Evolutionary conservation across 92 coral and sea anemone species (phyloP).

Genomic region (Phymanthus crucifer): DNA sequence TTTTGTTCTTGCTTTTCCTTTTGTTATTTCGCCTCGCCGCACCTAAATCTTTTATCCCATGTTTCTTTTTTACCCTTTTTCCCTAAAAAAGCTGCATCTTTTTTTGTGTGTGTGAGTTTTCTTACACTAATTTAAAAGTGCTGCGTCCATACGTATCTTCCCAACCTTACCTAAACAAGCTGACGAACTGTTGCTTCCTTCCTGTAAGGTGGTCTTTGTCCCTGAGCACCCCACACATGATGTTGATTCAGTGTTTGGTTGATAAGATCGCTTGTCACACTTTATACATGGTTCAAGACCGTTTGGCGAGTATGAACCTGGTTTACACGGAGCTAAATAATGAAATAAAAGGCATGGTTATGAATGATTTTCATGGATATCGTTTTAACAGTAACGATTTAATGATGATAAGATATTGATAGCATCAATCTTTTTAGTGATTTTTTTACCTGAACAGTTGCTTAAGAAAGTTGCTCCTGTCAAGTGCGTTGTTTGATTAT

Average conservation of each 20-base stretch:
- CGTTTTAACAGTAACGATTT: too few species aligned
- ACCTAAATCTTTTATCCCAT: background rate
- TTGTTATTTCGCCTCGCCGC: too few species aligned
- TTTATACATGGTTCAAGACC: slow-evolving; percentile 65
- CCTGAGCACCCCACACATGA: slow-evolving; percentile 60
- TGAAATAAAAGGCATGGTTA: background rate
- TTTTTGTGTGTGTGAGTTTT: too few species aligned
- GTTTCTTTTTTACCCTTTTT: background rate
- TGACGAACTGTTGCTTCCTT: slow-evolving; percentile 54
- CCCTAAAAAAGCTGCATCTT: too few species aligned
- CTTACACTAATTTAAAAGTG: too few species aligned
- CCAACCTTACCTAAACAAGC: slow-evolving; percentile 29
- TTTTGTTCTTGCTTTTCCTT: too few species aligned
- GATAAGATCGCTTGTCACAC: slow-evolving; percentile 62
- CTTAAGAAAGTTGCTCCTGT: background rate
- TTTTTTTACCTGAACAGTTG: slow-evolving; percentile 22
- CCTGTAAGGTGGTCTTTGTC: slow-evolving; percentile 43
- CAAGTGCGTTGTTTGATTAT: background rate
- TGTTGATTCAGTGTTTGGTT: slow-evolving; percentile 51
- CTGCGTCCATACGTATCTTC: too few species aligned
- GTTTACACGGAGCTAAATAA: slow-evolving; percentile 4
- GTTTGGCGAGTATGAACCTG: slow-evolving; percentile 61
- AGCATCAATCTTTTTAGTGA: too few species aligned
- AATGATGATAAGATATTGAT: too few species aligned
- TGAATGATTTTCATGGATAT: background rate